Conservation (phyloP, 2,113 vertebrate genomes). For the Elephantulus edwardii region DNA sequence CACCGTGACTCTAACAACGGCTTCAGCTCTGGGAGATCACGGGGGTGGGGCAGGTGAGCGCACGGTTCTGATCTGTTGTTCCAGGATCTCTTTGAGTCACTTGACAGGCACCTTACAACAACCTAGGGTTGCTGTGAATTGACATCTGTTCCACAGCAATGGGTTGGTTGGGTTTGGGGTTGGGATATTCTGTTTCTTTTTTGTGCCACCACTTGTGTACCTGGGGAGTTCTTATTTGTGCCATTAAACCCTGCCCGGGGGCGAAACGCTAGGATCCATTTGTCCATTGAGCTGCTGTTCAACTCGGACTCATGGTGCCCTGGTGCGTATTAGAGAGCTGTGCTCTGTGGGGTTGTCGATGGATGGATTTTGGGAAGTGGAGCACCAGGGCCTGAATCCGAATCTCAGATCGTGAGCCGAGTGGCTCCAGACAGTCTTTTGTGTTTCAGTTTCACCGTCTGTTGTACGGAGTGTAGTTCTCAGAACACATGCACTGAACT, state of each 20-base stretch:
- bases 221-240: not conserved
- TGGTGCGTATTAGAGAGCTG: not conserved
- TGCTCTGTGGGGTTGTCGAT: not conserved
- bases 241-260: not conserved
- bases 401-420: not conserved
- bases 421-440: not conserved
- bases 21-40: too few species aligned
- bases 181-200: not conserved
- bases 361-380: not conserved
- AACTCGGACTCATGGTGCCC: too few species aligned
- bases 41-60: too few species aligned
- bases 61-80: too few species aligned
- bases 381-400: too few species aligned
- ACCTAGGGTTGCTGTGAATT: too few species aligned
- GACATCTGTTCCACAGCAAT: too few species aligned
- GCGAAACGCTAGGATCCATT: not conserved
- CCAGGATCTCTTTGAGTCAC: too few species aligned
- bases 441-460: not conserved
- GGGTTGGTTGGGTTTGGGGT: too few species aligned
- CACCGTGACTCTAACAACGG: too few species aligned
- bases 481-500: fast-evolving
- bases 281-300: fast-evolving
- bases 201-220: not conserved
- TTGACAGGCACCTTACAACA: too few species aligned
- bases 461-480: not conserved